Evolutionary conservation across 2,113 vertebrate species (phyloP).

Genomic region (Parus major): DNA sequence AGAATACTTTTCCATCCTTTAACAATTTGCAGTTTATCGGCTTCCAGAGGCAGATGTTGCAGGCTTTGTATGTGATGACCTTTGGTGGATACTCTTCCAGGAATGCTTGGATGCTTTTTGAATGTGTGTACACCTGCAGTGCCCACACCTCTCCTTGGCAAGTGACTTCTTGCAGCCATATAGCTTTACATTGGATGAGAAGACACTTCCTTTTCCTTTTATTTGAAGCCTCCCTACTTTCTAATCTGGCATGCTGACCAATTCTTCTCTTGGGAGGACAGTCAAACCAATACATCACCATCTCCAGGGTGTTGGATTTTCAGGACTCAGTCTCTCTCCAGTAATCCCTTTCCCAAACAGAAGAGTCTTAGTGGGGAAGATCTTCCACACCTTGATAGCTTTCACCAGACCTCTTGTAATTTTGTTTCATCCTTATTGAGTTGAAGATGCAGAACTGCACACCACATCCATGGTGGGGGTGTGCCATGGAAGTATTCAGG

Average conservation of each 20-base stretch:
- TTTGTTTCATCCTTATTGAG: background rate
- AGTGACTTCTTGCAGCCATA: background rate
- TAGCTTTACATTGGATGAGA: background rate
- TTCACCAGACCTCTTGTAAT: background rate
- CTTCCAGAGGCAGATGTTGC: background rate
- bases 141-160: background rate
- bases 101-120: background rate
- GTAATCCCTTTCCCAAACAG: background rate
- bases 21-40: background rate
- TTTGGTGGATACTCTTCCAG: background rate
- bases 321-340: background rate
- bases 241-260: background rate
- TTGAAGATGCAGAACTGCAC: background rate
- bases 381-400: background rate
- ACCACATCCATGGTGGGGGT: background rate
- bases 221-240: background rate
- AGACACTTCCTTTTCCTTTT: background rate
- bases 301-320: background rate
- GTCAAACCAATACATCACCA: background rate
- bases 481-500: background rate
- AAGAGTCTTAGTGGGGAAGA: background rate
- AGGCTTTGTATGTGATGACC: background rate
- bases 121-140: rapidly evolving
- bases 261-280: background rate
- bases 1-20: background rate